Evolutionary conservation across 2,113 vertebrate species (phyloP), one percentile per base, ranked within the genome.

Genomic region (Girardinichthys multiradiatus): DNA sequence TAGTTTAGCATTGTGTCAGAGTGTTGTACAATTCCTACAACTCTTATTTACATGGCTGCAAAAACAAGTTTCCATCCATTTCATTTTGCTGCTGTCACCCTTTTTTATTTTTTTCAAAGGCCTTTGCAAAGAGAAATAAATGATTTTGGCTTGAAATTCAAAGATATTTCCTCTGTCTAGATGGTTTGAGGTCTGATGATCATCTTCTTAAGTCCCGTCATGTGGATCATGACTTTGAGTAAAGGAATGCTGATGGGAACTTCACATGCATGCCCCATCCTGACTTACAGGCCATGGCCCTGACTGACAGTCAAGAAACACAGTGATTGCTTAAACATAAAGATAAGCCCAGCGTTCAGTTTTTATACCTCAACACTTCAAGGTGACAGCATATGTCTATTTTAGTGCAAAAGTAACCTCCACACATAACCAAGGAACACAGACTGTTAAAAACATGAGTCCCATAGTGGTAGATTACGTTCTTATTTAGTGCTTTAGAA

Each of bases 331-430:
- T 90, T 90, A 93, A 91, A 88, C 88, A 74, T 35, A 48, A 35
- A 92, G 89, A 94, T 90, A 92, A 92, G 82, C 74, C 63, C 78
- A 51, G 81, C 84, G 86, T 87, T 89, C 77, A 90, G 88, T 89
- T 92, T 87, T 92, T 87, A 91, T 72, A 87, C 86, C 87, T 86
- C 86, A 86, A 87, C 83, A 79, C 86, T 76, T 88, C 30, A 12
- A 4, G 37, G 71, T 76, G 79, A 82, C 68, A 28, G 81, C 39
- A 74, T 73, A 74, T 24, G n/a, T 65, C 61, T 78, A 1, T 62
- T 59, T 72, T 42, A 83, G 78, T 63, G 82, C 68, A 54, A 70
- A 80, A 48, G n/a, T 57, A 12, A 62, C 54, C 24, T 12, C 26
- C 2, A 67, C 51, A 35, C 39, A 29, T 31, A 60, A 60, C 24